Percentiles rank a stretch among this genome's conserved stretches.
Conservation (phyloP, 2,113 vertebrate genomes). For the Seriola rivoliana region DNA sequence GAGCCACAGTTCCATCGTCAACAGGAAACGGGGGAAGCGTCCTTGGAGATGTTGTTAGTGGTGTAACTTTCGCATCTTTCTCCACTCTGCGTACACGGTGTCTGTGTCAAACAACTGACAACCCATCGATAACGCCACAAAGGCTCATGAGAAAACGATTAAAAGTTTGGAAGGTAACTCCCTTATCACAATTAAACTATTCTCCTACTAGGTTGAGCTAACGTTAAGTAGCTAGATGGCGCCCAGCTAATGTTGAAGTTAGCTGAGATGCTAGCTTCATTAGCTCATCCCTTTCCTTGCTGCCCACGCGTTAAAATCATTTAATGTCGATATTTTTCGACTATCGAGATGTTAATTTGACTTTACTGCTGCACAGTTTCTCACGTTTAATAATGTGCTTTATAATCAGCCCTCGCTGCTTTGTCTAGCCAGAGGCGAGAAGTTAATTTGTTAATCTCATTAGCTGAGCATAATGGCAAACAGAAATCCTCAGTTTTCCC, state of each 20-base stretch:
- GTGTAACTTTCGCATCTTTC: not conserved
- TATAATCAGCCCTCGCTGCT: not conserved
- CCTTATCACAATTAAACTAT: not conserved
- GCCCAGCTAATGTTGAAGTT: slow-evolving; percentile 21
- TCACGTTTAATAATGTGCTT: not conserved
- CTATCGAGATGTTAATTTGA: not conserved
- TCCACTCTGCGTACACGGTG: not conserved
- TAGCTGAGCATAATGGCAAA: not conserved
- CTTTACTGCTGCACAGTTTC: too few species aligned
- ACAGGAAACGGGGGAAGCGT: slow-evolving; percentile 71
- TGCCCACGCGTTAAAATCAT: not conserved
- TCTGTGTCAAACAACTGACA: slow-evolving; percentile 7
- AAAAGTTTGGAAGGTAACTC: slow-evolving; percentile 50
- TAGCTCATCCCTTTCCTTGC: not conserved
- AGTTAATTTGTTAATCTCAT: slow-evolving; percentile 7
- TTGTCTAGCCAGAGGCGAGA: not conserved
- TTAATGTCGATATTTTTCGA: not conserved
- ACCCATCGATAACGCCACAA: too few species aligned
- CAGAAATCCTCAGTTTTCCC: not conserved
- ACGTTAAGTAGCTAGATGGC: slow-evolving; percentile 4
- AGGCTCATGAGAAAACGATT: slow-evolving; percentile 18
- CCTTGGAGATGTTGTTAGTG: slow-evolving; percentile 68
- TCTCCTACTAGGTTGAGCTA: slow-evolving; percentile 37
- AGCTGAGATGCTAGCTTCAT: slow-evolving; percentile 34
- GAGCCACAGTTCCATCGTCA: slow-evolving; percentile 45